Percentiles rank a stretch among this genome's conserved stretches.
These are phyloP conservation scores for Listronotus oregonensis DNA, from an alignment of 1,140 invertebrate species.

Conservation along the genomic window DNA sequence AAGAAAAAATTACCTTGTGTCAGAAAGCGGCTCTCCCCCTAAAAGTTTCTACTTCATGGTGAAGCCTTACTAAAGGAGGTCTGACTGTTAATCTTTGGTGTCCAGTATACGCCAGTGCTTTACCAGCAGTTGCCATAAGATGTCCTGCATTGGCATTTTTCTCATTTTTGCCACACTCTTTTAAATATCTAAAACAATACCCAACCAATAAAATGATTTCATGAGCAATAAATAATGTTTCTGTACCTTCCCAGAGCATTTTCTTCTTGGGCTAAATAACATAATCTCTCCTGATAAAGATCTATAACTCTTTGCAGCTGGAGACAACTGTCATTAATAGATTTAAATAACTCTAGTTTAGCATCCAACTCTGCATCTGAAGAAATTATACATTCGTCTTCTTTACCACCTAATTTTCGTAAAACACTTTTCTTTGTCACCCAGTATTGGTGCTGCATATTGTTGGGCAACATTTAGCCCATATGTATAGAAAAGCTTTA, in stretches of 20 bases:
- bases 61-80: conserved; percentile 84
- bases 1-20: conserved; percentile 64
- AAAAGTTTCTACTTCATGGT: conserved; percentile 98
- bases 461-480: conserved; percentile 26
- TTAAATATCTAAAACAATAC: conserved; percentile 70
- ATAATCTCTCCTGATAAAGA: conserved; percentile 91
- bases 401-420: conserved; percentile 94
- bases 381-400: conserved; percentile 95
- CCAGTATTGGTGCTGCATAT: conserved; percentile 96
- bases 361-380: conserved; percentile 97
- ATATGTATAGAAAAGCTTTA: background rate
- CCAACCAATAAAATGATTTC: too few species aligned
- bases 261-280: conserved; percentile 94
- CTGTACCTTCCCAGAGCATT: conserved; percentile 92
- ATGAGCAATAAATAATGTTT: too few species aligned
- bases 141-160: conserved; percentile 84
- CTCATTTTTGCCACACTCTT: conserved; percentile 90
- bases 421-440: conserved; percentile 95
- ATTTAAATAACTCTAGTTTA: conserved; percentile 95
- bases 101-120: conserved; percentile 92
- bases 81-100: conserved; percentile 90
- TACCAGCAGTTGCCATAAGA: conserved; percentile 93
- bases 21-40: conserved; percentile 89
- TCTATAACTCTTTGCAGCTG: conserved; percentile 88
- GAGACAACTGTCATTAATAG: conserved; percentile 89